These are phyloP conservation scores for Pentalonia nigronervosa DNA, from an alignment of 1,140 invertebrate species.

Conservation along the genomic window DNA sequence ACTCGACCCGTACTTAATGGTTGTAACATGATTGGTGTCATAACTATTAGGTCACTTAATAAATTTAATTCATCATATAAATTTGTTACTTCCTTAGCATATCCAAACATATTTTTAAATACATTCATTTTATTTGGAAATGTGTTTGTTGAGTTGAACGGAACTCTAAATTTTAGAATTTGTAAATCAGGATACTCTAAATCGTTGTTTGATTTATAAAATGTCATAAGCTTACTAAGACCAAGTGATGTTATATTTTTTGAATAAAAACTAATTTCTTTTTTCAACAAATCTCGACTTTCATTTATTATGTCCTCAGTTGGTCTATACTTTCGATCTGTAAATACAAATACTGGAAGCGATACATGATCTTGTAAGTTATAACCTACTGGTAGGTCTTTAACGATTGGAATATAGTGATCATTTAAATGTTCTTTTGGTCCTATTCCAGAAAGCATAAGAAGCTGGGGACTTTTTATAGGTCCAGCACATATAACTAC, in stretches of 20 bases:
- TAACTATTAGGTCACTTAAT: not conserved
- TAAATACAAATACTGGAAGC: constrained; percentile 73
- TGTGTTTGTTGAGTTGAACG: not conserved
- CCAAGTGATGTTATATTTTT: constrained; percentile 32
- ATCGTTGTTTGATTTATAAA: constrained; percentile 41
- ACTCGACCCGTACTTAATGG: constrained; percentile 73
- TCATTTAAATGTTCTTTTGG: constrained; percentile 73
- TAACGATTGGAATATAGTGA: constrained; percentile 69
- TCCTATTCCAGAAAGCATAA: constrained; percentile 80
- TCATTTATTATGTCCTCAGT: constrained; percentile 64
- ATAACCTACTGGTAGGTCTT: constrained; percentile 76
- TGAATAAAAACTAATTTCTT: not conserved
- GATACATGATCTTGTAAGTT: constrained; percentile 82
- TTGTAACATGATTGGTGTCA: constrained; percentile 72
- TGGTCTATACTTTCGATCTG: constrained; percentile 67
- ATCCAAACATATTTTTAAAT: constrained; percentile 40
- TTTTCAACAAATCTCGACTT: constrained; percentile 70
- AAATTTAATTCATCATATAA: constrained; percentile 24
- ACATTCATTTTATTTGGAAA: not conserved
- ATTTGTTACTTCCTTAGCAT: constrained; percentile 15
- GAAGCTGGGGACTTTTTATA: constrained; percentile 73
- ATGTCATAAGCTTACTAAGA: constrained; percentile 35
- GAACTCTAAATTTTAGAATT: constrained; percentile 50
- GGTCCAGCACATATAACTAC: constrained; percentile 74
- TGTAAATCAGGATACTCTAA: constrained; percentile 47